Base-by-base conservation (phyloP, 1,140 invertebrate genomes). In the Heliconius hermathena region DNA sequence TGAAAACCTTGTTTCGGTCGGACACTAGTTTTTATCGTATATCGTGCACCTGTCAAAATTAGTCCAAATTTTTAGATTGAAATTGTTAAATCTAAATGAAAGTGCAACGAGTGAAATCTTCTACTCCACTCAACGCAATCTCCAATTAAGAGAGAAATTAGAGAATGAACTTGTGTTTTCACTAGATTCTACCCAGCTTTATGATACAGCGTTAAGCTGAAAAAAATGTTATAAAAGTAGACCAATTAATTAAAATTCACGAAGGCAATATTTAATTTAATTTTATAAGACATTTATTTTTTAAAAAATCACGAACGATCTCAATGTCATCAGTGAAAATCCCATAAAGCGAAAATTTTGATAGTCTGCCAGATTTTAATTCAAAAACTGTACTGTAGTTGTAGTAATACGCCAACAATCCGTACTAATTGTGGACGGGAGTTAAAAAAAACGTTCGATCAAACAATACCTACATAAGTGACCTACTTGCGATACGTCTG, bases 361-460 rank as follows among this genome's bases (percentile, higher is more conserved):
- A 81, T 52, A 18, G 9, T 60, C 41, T 81, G 82, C 82, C 82
- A 83, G 73, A 81, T 36, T 38, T 73, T 73, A 76, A 76, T 77
- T 78, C 73, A 73, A 81, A 80, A 76, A 76, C 26, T 29, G 52
- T 80, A 54, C 49, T 41, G 1, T 46, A 13, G 41, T 41, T 41
- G 1, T 60, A 49, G 71, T 41, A 70, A 80, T 72, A 77, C 75
- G 75, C 74, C 54, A 77, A 66, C 71, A 66, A 5, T 29, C 13
- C 26, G 54, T 66, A 80, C 79, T 80, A 81, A 81, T 77, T 81
- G 75, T 81, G 74, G 29, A 81, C 18, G 41, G 18, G 52, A 46
- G 22, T 57, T 36, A 73, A 77, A 79, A 57, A 74, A 81, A 76
- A 41, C 54, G 74, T 71, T 8, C 26, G 46, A 79, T 74, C 49